phyloP scores from a whole-genome alignment of 2,113 vertebrate genomes.

The Symphodus melops region DNA sequence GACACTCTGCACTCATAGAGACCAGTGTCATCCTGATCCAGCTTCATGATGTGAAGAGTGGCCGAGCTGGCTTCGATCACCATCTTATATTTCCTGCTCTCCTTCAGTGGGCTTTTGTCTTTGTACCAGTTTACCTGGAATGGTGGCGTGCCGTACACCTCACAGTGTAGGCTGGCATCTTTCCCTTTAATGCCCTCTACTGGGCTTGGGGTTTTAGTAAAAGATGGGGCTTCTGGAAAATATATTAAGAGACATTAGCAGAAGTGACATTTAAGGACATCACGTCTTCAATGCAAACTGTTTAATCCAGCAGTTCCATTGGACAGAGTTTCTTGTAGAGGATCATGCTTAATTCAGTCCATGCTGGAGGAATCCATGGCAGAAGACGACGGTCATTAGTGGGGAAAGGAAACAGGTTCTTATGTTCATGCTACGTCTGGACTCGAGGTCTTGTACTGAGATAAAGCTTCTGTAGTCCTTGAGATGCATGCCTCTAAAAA shows the following conservation, averaged over 20 bases:
- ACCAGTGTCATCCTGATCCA: constrained; percentile 89
- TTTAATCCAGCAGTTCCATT: background rate
- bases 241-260: constrained; percentile 64
- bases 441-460: background rate
- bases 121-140: constrained; percentile 95
- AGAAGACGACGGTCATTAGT: constrained; percentile 14
- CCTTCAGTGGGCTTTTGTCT: constrained; percentile 91
- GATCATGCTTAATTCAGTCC: constrained; percentile 51
- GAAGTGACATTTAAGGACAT: constrained; percentile 42
- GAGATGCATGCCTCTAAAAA: background rate
- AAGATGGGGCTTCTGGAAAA: constrained; percentile 92
- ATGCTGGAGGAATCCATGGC: constrained; percentile 28
- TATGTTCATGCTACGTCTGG: constrained; percentile 16
- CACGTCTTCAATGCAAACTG: constrained; percentile 13
- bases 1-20: constrained; percentile 93
- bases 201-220: constrained; percentile 88
- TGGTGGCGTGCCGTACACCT: constrained; percentile 90
- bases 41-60: constrained; percentile 88
- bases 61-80: constrained; percentile 88
- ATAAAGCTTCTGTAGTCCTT: background rate
- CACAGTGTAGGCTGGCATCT: constrained; percentile 91
- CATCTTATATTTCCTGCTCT: constrained; percentile 93
- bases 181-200: constrained; percentile 89
- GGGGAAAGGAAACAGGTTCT: background rate
- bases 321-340: background rate